Percentiles rank a stretch among this genome's conserved stretches.
Conservation (phyloP, 2,797 vertebrate species). For the Kryptolebias ocellatus region DNA sequence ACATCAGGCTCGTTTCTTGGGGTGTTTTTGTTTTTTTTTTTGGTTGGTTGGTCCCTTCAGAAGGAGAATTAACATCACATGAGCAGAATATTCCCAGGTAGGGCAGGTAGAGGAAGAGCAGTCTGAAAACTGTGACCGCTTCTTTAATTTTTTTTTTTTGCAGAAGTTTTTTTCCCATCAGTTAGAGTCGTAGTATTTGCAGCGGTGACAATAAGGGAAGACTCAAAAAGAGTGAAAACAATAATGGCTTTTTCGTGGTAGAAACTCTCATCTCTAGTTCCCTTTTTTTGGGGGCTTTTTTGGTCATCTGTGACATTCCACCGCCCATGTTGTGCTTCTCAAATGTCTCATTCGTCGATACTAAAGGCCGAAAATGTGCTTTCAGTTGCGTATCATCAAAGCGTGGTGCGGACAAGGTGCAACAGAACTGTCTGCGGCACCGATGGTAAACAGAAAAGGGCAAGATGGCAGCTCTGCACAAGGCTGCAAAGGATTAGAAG, state of each 20-base stretch:
- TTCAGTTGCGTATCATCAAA: no score
- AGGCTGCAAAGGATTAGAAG: no score
- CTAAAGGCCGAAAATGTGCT: no score
- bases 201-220: background rate
- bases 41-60: no score
- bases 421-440: no score
- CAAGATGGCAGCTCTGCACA: no score
- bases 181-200: background rate
- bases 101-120: no score
- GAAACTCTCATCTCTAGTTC: constrained; percentile 20
- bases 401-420: no score
- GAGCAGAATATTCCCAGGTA: background rate
- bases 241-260: background rate
- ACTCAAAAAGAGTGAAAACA: constrained; percentile 35
- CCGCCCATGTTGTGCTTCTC: background rate
- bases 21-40: constrained; percentile 22
- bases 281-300: constrained; percentile 7
- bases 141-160: no score
- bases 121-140: no score
- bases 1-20: constrained; percentile 38
- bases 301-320: constrained; percentile 7
- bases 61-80: constrained; percentile 19
- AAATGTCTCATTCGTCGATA: background rate
- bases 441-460: no score
- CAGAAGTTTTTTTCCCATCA: background rate